phyloP scores from a whole-genome alignment of 2,888 invertebrate species.

The Drosophila tanythrix region DNA sequence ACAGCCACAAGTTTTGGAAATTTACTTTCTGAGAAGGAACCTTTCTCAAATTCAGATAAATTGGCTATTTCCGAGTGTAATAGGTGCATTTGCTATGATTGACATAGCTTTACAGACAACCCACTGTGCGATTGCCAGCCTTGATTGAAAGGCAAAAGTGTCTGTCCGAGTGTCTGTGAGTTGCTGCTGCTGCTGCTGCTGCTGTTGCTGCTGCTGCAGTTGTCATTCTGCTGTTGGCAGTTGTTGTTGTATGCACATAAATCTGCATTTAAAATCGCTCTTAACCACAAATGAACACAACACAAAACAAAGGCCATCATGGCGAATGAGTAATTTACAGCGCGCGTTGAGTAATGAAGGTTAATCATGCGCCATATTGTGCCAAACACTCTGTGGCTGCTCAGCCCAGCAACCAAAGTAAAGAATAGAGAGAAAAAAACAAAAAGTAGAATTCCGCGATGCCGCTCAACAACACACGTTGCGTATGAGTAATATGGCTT shows the following conservation, averaged over 20 bases:
- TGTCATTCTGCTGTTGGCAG: constrained; percentile 50
- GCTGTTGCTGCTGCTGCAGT: constrained; percentile 30
- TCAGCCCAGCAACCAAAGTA: constrained; percentile 29
- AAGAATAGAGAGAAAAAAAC: neutral
- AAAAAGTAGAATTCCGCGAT: constrained; percentile 2
- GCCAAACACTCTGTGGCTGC: constrained; percentile 49
- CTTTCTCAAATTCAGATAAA: neutral
- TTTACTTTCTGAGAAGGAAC: neutral
- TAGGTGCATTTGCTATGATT: constrained; percentile 2
- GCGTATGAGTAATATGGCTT: constrained; percentile 69
- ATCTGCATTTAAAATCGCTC: constrained; percentile 76
- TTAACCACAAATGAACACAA: constrained; percentile 59
- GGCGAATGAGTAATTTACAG: constrained; percentile 69
- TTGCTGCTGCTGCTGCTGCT: constrained; percentile 10
- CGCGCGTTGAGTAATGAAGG: constrained; percentile 63
- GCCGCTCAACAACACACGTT: constrained; percentile 36
- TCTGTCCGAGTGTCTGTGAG: constrained; percentile 34
- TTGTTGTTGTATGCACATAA: constrained; percentile 71
- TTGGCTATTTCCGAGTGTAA: neutral
- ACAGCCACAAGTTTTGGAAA: neutral
- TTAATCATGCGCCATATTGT: constrained; percentile 70
- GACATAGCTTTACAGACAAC: constrained; percentile 33
- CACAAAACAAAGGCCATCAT: constrained; percentile 48
- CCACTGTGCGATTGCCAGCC: constrained; percentile 56
- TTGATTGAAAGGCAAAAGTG: constrained; percentile 68